Evolutionary conservation across 2,888 invertebrate genomes (phyloP).

Genomic region (Plebejus melissa): DNA sequence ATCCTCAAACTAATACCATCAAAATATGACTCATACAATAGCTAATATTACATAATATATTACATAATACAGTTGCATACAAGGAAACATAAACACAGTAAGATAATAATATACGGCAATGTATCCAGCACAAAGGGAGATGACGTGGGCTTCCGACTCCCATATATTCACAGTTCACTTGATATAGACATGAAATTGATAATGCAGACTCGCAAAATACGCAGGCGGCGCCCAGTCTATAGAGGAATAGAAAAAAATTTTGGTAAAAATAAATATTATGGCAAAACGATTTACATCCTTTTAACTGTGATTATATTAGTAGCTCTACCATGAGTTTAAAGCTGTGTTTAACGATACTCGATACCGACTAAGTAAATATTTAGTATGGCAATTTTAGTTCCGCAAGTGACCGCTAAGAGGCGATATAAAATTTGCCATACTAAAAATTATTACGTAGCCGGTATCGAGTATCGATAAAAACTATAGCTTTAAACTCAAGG

Average conservation of each 20-base stretch:
- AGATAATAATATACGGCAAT: conserved; percentile 26
- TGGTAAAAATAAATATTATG: no score
- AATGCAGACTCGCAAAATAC: conserved; percentile 17
- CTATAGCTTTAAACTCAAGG: no score
- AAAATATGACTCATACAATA: not conserved
- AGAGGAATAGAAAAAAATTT: not conserved
- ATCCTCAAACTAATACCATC: not conserved
- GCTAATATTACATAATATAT: not conserved
- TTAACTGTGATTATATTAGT: not conserved
- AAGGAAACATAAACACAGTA: conserved; percentile 14
- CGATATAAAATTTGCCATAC: no score
- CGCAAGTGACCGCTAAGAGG: no score
- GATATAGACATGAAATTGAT: conserved; percentile 29
- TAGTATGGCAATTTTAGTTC: no score
- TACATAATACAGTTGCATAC: not conserved
- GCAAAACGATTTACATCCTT: not conserved
- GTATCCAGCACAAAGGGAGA: conserved; percentile 34
- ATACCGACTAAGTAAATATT: no score
- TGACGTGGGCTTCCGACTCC: conserved; percentile 37
- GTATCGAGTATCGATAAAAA: no score
- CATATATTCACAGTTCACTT: conserved; percentile 36
- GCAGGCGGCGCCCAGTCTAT: not conserved
- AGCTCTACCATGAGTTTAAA: no score
- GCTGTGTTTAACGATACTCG: no score
- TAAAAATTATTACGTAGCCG: no score